These are phyloP conservation scores for Dioctria rufipes DNA, from an alignment of 2,888 invertebrate species.

Conservation along the genomic window DNA sequence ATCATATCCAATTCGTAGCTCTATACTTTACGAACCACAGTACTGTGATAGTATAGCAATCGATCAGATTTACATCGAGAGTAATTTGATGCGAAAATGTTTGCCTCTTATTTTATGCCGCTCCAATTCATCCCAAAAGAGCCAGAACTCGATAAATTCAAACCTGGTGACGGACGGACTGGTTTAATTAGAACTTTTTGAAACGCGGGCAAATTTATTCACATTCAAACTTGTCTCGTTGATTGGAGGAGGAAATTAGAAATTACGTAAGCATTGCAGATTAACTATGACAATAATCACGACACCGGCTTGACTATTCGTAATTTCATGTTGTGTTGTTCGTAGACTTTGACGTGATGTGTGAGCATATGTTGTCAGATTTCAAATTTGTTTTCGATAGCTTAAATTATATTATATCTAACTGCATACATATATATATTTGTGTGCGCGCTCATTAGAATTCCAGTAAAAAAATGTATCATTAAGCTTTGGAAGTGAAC, in stretches of 20 bases:
- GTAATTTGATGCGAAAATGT: constrained; percentile 42
- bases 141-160: not conserved
- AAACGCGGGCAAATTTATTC: constrained; percentile 22
- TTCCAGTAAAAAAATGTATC: not conserved
- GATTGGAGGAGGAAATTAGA: constrained; percentile 29
- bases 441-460: not conserved
- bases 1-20: constrained; percentile 43
- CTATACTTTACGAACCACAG: not conserved
- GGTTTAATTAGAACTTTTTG: constrained; percentile 46
- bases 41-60: constrained; percentile 17
- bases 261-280: constrained; percentile 13
- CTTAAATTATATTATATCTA: not conserved
- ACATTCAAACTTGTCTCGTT: constrained; percentile 23
- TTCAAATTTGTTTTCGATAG: not conserved
- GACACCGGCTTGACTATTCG: not conserved
- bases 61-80: constrained; percentile 44
- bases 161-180: not conserved
- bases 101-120: constrained; percentile 28
- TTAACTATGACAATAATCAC: constrained; percentile 6
- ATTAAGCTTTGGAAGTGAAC: not conserved
- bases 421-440: not conserved
- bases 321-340: not conserved
- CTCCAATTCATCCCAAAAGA: constrained; percentile 14
- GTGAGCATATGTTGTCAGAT: not conserved
- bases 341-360: not conserved